Percentiles rank a stretch among this genome's conserved stretches.
Conservation (phyloP, 2,113 vertebrate species). For the Cyprinus carpio region DNA sequence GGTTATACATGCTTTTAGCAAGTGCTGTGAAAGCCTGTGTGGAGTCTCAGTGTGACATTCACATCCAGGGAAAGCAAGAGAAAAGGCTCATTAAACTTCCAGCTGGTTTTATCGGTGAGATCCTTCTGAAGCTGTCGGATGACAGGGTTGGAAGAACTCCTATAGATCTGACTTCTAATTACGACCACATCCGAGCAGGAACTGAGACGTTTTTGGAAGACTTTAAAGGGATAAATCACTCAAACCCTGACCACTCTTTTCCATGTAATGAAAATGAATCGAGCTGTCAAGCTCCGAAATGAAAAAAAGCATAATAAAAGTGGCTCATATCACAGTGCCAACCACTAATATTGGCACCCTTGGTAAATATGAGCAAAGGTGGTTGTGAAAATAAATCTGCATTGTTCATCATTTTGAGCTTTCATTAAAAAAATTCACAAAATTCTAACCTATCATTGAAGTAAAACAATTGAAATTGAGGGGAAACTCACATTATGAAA, state of each 20-base stretch:
- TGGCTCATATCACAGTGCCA: no score
- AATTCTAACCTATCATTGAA: no score
- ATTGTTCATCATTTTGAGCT: no score
- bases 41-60: constrained; percentile 19
- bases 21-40: constrained; percentile 19
- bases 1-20: constrained; percentile 23
- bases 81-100: constrained; percentile 40
- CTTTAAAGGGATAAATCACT: background rate
- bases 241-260: background rate
- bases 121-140: constrained; percentile 15
- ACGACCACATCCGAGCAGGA: background rate
- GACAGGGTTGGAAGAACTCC: constrained; percentile 8
- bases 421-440: no score
- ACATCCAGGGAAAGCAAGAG: background rate
- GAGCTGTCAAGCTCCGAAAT: background rate
- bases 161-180: constrained; percentile 30
- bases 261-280: background rate
- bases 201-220: background rate
- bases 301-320: no score
- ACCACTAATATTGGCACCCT: no score
- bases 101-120: background rate
- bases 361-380: no score
- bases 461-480: no score
- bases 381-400: no score
- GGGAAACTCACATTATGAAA: no score